Base-by-base conservation (phyloP, 2,888 invertebrate species). In the Drosophila ezoana region DNA sequence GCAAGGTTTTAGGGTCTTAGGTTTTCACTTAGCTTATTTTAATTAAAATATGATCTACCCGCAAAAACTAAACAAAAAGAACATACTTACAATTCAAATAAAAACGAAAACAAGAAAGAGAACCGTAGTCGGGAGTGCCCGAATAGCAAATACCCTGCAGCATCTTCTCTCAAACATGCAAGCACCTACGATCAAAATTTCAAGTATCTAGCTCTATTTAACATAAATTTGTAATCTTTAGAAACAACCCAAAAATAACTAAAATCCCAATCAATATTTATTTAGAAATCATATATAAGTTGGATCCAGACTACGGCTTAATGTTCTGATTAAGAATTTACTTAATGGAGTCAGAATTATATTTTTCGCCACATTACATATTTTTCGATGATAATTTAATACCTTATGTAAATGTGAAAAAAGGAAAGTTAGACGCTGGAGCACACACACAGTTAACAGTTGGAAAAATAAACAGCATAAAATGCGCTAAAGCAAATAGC, bases 1-100 rank as follows among this genome's bases (percentile, higher is more conserved):
- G 51, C 44, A 51, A 9, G 56, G 28, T 28, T 16, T 63, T 10
- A 35, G 40, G 67, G 47, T 23, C 14, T 60, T 54, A 37, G 40
- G 18, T 47, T 66, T 63, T 53, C 13, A 62, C 63, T 49, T 57
- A 71, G 74, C 68, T 83, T 86, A 83, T 87, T 80, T 84, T 84
- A 87, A 87, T 87, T 85, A 87, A 87, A 87, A 85, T 71, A 67
- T 88, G 71, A 67, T 67, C 60, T 44, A 44, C 40, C 60, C 78
- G 57, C 45, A 60, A 28, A 1, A 28, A 28, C 28, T 49, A 60
- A 68, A 52, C n/a, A 51, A 43, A 20, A 48, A 38, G 45, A 43
- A n/a, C 40, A 47, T 43, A 37, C 23, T 32, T 33, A n/a, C 56
- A 71, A 64, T 18, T 44, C 47, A 67, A 69, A 72, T 44, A 68